phyloP scores from a whole-genome alignment of 2,113 vertebrate genomes.

The Baryphthengus martii region DNA sequence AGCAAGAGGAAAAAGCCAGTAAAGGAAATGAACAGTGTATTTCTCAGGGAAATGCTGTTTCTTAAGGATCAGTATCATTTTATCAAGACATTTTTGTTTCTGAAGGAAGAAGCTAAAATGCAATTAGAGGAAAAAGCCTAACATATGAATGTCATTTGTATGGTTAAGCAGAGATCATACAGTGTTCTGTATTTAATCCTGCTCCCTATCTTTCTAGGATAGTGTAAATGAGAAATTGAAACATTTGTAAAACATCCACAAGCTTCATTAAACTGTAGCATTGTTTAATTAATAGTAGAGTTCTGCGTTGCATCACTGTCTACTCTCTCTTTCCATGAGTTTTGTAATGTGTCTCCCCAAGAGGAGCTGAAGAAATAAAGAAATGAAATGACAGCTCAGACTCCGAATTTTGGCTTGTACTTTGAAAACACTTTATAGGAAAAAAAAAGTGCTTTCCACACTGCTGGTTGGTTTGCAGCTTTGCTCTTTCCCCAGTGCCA shows the following conservation, averaged over 20 bases:
- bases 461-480: not conserved
- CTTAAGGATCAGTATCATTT: conserved; percentile 47
- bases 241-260: conserved; percentile 41
- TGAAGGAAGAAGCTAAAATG: conserved; percentile 63
- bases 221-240: conserved; percentile 59
- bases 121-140: conserved; percentile 45
- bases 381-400: not conserved
- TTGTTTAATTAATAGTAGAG: conserved; percentile 37
- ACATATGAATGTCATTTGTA: conserved; percentile 50
- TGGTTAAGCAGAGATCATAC: conserved; percentile 39
- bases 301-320: not conserved
- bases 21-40: conserved; percentile 17
- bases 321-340: not conserved
- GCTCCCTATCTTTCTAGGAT: not conserved
- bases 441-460: not conserved
- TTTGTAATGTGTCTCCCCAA: not conserved
- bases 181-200: conserved; percentile 49
- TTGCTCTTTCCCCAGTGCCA: not conserved
- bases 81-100: conserved; percentile 55
- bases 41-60: conserved; percentile 52
- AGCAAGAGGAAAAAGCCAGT: not conserved
- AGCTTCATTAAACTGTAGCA: conserved; percentile 37
- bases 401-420: not conserved
- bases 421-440: no score
- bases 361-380: not conserved